Evolutionary conservation across 53 echinoderm and acorn worm genomes (phyloP), one percentile per base, ranked within the genome.

Genomic region (Antedon mediterranea): DNA sequence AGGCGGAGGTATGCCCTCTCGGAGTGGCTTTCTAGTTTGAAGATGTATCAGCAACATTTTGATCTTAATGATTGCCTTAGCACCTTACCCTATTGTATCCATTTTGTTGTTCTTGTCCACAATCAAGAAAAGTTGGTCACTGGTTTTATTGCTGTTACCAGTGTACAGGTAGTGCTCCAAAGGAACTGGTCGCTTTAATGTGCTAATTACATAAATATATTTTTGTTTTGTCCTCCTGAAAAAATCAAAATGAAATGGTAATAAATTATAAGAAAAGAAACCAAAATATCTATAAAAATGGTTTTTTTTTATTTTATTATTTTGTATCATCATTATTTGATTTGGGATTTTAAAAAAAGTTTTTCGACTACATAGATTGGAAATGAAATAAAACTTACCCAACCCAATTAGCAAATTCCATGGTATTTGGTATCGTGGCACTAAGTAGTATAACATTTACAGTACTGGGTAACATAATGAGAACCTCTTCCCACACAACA

Each of bases 391-490:
- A n/a, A n/a, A 79, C 97, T 89, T 78, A 98, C 98, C 98, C 98
- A 11, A 98, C 89, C 98, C 98, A 98, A 34, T 93, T 92, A 15
- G 98, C 98, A 85, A 98, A 98, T 78, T 98, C 88, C 98, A 98
- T 86, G 15, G 98, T 98, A 74, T 98, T 98, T n/a, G 98, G 98
- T 28, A 98, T 92, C 0, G 98, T 98, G 11, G 98, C 98, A 81
- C 98, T 98, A 5, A 98, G 79, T 9, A 98, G 79, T 71, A 98
- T 93, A n/a, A 98, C 84, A 31, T 90, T 98, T 0, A 98, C 98
- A 81, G 92, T 92, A 27, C 84, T 88, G n/a, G 98, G 98, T 8
- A 98, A 77, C 92, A 98, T 88, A 74, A 98, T 98, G 30, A 98
- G 77, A 32, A 98, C 98, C 42, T 98, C 98, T 72, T 98, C 98